Base-by-base conservation (phyloP, 2,888 invertebrate species). In the Agrochola litura region DNA sequence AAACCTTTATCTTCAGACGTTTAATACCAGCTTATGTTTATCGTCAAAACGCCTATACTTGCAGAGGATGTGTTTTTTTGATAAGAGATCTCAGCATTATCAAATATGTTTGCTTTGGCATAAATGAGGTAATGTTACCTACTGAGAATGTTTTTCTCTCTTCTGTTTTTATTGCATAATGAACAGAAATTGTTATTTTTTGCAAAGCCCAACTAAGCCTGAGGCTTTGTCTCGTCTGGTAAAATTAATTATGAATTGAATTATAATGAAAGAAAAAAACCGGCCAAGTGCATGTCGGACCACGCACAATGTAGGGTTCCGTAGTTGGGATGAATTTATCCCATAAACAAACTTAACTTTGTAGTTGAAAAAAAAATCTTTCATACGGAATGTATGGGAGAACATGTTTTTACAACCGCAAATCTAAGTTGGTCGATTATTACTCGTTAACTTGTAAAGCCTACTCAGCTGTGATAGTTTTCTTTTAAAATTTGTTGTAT, bases 21-120 rank as follows among this genome's bases (percentile, higher is more conserved):
- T 49, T 71, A 73, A 81, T 77, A 30, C 56, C n/a, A 25, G 73
- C 77, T 81, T 74, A 77, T 25, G 16, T 58, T 77, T 87, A 87
- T 81, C 80, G 64, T n/a, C 46, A 78, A 73, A 76, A 60, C 63
- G 46, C 54, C 65, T 79, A 79, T 87, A 77, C 49, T 64, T 22
- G n/a, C 58, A 64, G 61, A 52, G 74, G 77, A 68, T 73, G 37
- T 64, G 66, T 73, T 63, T 41, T 79, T 61, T 30, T 75, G 89
- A 86, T 87, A 88, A 81, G 49, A 67, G 61, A 75, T 77, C 43
- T 65, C 63, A 49, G 52, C 41, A 73, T 77, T 76, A 82, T 86
- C 82, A 66, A 65, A 49, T n/a, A 16, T 79, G n/a, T 82, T 77
- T 82, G 65, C 56, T 61, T 73, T 67, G 49, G 0, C 72, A 69